Conservation (phyloP, 2,113 vertebrate genomes). For the Suricata suricatta region DNA sequence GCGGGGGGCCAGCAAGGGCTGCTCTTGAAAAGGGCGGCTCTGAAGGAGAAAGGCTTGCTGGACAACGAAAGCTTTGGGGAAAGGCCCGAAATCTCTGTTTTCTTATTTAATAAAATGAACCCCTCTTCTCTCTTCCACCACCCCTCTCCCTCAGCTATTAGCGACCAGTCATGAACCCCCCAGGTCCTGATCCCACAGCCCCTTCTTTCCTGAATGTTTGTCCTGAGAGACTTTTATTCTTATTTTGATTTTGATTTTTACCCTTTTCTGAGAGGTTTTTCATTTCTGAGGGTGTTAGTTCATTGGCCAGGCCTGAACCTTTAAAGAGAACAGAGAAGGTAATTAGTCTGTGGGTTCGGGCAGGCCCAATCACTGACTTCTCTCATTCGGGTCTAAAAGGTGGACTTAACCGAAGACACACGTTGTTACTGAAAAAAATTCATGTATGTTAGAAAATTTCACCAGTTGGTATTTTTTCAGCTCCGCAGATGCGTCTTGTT, state of each 20-base stretch:
- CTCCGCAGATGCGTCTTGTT: neutral
- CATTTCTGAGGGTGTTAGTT: neutral
- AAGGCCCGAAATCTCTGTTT: neutral
- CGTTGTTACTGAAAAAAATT: neutral
- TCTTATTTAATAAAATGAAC: neutral
- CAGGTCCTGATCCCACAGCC: neutral
- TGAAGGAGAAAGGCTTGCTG: neutral
- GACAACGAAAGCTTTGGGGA: neutral
- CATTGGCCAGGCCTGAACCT: neutral
- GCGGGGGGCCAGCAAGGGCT: neutral
- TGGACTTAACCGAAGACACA: neutral
- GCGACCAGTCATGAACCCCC: neutral
- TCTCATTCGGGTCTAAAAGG: neutral
- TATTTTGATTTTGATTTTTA: neutral
- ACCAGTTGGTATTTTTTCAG: neutral
- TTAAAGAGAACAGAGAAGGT: conserved; percentile 26
- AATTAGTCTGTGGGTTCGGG: neutral
- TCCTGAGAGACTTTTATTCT: neutral
- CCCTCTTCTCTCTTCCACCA: neutral
- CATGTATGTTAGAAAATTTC: neutral
- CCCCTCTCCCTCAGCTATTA: neutral
- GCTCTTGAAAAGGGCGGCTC: neutral
- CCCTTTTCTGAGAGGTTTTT: neutral
- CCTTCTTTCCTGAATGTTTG: neutral
- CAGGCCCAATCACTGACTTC: neutral